Base-by-base conservation (phyloP, 2,888 invertebrate genomes). In the Drosophila infuscata region DNA sequence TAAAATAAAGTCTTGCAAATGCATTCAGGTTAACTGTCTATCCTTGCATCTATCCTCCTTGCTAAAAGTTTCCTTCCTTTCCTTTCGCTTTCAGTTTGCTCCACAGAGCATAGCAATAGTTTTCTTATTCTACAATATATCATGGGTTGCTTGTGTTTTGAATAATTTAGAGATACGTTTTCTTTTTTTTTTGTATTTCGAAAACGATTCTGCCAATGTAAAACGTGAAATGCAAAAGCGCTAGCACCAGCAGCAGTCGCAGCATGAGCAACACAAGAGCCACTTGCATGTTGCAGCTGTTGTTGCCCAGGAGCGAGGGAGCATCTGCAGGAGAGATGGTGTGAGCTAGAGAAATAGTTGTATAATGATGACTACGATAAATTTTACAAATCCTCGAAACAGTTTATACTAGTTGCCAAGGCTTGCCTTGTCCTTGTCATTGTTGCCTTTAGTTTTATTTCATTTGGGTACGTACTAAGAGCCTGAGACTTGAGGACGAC, bases 281-380 rank as follows among this genome's bases (percentile, higher is more conserved):
- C 66, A 49, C 60, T 73, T 83, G 60, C 87, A 83, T 78, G 68
- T 79, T 70, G 68, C 82, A 81, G 75, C 84, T 72, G 87, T 84
- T 79, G 83, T 72, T 70, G 70, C 70, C 46, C 3, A 41, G 8
- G 43, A 25, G 11, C n/a, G 33, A 15, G 15, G 0, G n/a, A 32
- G 7, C 29, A 25, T 29, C 11, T 32, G 59, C 5, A 30, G n/a
- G 56, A 35, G 53, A 38, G 38, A 41, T 51, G 48, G 46, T 36
- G 68, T 43, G 25, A 76, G 74, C 81, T 62, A 52, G 79, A 63
- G 76, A 84, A 89, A 89, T 84, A 79, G 82, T 89, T 74, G 82
- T 82, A 84, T 84, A 84, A 84, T 89, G 88, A 84, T 87, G 88
- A 84, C 82, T 84, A 87, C 82, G 76, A 89, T 89, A 84, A 87